Percentiles rank a stretch among this genome's conserved stretches.
Evolutionary conservation across 2,888 invertebrate species (phyloP).

Genomic region (Pandemis heparana): DNA sequence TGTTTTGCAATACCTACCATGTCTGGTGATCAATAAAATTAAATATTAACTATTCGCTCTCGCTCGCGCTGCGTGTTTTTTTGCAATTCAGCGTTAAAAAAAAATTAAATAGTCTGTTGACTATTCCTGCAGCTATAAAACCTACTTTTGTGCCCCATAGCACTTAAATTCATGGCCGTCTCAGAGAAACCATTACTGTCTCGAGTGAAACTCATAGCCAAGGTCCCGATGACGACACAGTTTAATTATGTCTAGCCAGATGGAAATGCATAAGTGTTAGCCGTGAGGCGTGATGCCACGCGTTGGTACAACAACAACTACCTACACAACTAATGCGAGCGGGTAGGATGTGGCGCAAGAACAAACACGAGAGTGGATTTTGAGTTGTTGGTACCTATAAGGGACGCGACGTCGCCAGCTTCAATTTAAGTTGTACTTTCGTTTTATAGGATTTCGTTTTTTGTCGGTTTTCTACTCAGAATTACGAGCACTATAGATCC

Average conservation of each 20-base stretch:
- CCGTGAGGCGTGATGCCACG: background rate
- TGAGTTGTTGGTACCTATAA: background rate
- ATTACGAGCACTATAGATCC: too few species aligned
- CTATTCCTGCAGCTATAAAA: background rate
- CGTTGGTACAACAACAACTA: background rate
- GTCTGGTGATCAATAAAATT: too few species aligned
- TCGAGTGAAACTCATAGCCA: conserved; percentile 55
- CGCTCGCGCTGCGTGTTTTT: too few species aligned
- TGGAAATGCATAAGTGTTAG: conserved; percentile 2
- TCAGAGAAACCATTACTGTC: conserved; percentile 51
- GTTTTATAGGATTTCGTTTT: too few species aligned
- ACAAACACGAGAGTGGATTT: background rate
- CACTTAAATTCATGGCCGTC: conserved; percentile 41
- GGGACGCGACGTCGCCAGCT: too few species aligned
- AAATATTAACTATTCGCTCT: too few species aligned
- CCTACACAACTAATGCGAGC: background rate
- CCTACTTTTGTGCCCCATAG: background rate
- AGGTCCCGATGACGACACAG: conserved; percentile 60
- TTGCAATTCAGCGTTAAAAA: too few species aligned
- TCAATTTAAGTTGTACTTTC: too few species aligned
- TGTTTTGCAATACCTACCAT: too few species aligned
- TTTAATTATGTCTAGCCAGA: conserved; percentile 52
- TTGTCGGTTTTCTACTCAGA: too few species aligned
- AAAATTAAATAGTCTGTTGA: too few species aligned
- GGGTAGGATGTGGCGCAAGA: background rate